Base-by-base conservation (phyloP, 2,113 vertebrate species). In the Podarcis muralis region DNA sequence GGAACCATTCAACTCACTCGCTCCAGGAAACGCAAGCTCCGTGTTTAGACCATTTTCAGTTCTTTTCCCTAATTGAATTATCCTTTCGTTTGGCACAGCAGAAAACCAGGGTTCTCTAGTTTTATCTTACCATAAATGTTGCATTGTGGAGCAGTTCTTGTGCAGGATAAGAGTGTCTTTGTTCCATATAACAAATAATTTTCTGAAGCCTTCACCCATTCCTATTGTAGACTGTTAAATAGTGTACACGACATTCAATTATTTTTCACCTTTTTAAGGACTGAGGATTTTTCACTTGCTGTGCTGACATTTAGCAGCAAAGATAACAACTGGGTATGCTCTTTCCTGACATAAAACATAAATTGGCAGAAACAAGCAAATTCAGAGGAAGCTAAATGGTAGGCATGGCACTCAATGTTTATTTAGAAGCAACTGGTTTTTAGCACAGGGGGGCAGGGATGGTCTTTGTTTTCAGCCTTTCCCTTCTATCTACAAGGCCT, bases 401-500 rank as follows among this genome's bases (percentile, higher is more conserved):
- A 84, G 81, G 71, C 1, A n/a, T 82, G 57, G 88, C 86, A 88
- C 86, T 89, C 81, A 92, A 83, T 91, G 69, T 23, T 91, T 71
- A 89, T 87, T 40, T 89, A 87, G 92, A 84, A 89, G 88, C 75
- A 74, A 25, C 35, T 76, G 83, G 23, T 86, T 87, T 93, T 92
- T 87, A 92, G 69, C 69, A 76, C 80, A 83, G 59, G 81, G 86
- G 4, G 57, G 57, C 20, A 69, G 87, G 48, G 48, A 53, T 53
- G 48, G 48, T 59, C 85, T 66, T 83, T 40, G 72, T 81, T 89
- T 87, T 91, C 23, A 69, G 23, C 32, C 23, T 13, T 57, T 35
- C 40, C 12, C 6, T n/a, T 53, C 57, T 53, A 37, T 48, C 62
- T 92, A 87, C 90, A 96, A 97, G 88, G 96, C 94, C 96, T 97